Evolutionary conservation across 2,888 invertebrate genomes (phyloP).

Genomic region (Cotesia congregata): DNA sequence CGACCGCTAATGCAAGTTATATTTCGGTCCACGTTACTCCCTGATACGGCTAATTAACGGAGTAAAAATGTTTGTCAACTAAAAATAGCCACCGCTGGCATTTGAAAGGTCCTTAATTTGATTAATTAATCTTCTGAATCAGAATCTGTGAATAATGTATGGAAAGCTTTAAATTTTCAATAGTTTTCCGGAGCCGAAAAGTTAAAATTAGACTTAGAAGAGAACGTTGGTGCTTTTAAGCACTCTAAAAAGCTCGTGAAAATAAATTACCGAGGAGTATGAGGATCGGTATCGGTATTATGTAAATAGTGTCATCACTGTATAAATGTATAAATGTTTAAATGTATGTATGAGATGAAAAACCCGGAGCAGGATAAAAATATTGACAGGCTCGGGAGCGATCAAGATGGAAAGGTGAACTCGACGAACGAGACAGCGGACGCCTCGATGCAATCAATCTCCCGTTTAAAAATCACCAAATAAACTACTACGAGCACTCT

Average conservation of each 20-base stretch:
- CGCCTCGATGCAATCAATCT: slow-evolving; percentile 56
- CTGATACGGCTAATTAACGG: not conserved
- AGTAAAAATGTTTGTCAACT: too few relatives aligned
- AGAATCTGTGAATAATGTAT: too few relatives aligned
- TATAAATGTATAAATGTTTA: not conserved
- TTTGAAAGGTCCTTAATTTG: too few relatives aligned
- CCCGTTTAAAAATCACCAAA: slow-evolving; percentile 57
- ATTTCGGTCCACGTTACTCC: slow-evolving; percentile 12
- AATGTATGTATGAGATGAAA: slow-evolving; percentile 8
- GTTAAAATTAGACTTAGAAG: too few relatives aligned
- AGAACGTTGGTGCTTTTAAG: too few relatives aligned
- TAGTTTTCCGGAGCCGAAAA: too few relatives aligned
- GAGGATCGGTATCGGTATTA: not conserved
- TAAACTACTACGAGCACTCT: slow-evolving; percentile 50
- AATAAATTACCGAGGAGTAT: too few relatives aligned
- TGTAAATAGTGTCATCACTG: slow-evolving; percentile 2
- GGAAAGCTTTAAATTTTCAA: too few relatives aligned
- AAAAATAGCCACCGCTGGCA: too few relatives aligned
- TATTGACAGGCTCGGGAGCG: slow-evolving; percentile 42
- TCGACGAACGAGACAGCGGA: slow-evolving; percentile 49
- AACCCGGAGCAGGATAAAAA: slow-evolving; percentile 44
- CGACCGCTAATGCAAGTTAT: slow-evolving; percentile 30
- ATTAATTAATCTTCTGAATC: too few relatives aligned
- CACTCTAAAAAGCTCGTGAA: too few relatives aligned
- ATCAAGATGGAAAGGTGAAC: slow-evolving; percentile 56